A percentile compares a stretch with the other conserved stretches of the same genome.
Evolutionary conservation across 2,797 vertebrate genomes (phyloP).

Genomic region (Pangasius larnaudii): DNA sequence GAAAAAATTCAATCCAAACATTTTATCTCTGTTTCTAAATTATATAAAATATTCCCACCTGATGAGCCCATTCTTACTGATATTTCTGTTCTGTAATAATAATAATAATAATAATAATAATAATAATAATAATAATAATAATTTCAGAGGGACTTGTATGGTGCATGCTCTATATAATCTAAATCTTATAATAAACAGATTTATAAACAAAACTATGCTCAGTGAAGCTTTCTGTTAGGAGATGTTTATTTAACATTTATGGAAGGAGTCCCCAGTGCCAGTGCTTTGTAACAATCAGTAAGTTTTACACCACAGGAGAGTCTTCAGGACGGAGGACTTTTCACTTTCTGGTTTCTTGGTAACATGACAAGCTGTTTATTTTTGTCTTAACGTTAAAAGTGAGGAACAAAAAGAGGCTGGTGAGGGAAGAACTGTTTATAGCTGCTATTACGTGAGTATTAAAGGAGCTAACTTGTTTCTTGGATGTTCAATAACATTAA

Average conservation of each 20-base stretch:
- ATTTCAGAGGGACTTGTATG: background rate
- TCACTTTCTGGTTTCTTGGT: background rate
- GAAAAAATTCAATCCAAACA: background rate
- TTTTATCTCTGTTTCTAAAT: background rate
- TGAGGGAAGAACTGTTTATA: background rate
- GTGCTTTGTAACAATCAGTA: background rate
- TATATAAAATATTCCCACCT: background rate
- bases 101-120: background rate
- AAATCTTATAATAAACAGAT: background rate
- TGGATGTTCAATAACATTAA: background rate
- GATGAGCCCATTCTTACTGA: background rate
- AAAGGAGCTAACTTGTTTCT: background rate
- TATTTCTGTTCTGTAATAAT: background rate
- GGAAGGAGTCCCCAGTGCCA: background rate
- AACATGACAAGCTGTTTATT: background rate
- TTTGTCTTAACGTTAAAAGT: background rate
- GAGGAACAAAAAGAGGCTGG: background rate
- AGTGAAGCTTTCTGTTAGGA: background rate
- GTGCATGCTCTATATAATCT: background rate
- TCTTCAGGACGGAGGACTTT: background rate
- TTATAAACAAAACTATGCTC: background rate
- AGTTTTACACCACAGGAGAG: background rate
- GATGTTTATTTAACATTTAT: constrained; percentile 1
- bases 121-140: background rate
- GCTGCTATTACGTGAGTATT: background rate